phyloP scores from a whole-genome alignment of 2,113 vertebrate genomes.

The Tautogolabrus adspersus region DNA sequence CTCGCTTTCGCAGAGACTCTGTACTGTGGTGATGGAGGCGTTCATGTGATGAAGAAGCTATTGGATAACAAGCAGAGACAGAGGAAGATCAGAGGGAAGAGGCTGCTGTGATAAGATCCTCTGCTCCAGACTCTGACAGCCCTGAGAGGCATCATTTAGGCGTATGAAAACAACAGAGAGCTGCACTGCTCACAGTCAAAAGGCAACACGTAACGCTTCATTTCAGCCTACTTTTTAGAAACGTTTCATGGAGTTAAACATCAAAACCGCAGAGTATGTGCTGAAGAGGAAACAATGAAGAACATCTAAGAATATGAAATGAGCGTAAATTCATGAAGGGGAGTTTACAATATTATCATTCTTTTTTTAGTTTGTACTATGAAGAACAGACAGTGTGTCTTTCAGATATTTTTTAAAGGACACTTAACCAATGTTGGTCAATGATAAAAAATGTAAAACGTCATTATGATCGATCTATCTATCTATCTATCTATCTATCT shows the following conservation, averaged over 20 bases:
- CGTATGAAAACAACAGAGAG: constrained; percentile 60
- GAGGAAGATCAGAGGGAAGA: constrained; percentile 56
- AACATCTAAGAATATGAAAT: not conserved
- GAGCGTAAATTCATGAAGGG: too few species aligned
- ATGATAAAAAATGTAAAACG: too few species aligned
- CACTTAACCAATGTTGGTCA: too few species aligned
- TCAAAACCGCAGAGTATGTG: constrained; percentile 16
- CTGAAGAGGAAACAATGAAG: constrained; percentile 7
- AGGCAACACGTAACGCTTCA: constrained; percentile 28
- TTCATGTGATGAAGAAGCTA: constrained; percentile 52
- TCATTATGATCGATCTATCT: too few species aligned
- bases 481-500: too few species aligned
- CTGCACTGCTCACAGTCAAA: constrained; percentile 26
- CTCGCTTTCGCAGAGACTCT: constrained; percentile 20
- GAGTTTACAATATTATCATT: too few species aligned
- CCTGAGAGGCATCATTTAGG: constrained; percentile 72
- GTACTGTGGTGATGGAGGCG: constrained; percentile 44
- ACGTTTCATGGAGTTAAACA: constrained; percentile 26
- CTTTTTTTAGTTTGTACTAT: too few species aligned
- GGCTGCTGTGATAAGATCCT: constrained; percentile 56
- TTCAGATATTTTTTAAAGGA: too few species aligned
- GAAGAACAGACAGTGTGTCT: too few species aligned
- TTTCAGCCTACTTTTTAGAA: constrained; percentile 33
- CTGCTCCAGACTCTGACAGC: constrained; percentile 51
- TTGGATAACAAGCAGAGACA: constrained; percentile 65